Evolutionary conservation across 2,797 vertebrate species (phyloP).

Genomic region (Myripristis murdjan): DNA sequence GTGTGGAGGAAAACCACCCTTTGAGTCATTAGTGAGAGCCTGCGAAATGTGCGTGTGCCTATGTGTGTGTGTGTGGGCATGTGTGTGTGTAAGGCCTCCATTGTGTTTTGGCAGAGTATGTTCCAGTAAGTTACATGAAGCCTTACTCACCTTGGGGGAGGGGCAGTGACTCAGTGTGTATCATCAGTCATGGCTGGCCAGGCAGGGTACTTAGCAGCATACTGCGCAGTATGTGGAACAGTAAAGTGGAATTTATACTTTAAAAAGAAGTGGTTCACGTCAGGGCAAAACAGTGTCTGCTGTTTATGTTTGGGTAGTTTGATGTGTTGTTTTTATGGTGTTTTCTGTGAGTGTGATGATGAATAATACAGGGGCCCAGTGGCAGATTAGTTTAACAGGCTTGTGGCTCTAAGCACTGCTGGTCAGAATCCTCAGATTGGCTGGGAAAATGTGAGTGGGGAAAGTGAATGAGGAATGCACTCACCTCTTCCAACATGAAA

Average conservation of each 20-base stretch:
- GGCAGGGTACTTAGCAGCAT: slow-evolving; percentile 70
- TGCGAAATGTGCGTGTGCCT: slow-evolving; percentile 54
- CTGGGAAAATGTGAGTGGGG: too few species aligned
- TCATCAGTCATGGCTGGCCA: slow-evolving; percentile 85
- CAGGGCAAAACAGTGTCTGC: background rate
- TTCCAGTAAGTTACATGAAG: slow-evolving; percentile 89
- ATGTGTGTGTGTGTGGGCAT: slow-evolving; percentile 35
- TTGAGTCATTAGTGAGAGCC: slow-evolving; percentile 73
- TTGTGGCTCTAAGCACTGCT: background rate
- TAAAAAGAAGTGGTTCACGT: slow-evolving; percentile 60
- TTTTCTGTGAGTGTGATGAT: background rate
- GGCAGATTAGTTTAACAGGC: too few species aligned
- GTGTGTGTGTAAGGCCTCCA: slow-evolving; percentile 58
- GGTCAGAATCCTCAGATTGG: too few species aligned
- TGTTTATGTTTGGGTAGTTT: slow-evolving; percentile 1
- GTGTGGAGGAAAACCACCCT: slow-evolving; percentile 54
- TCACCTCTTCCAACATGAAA: too few species aligned
- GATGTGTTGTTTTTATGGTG: background rate
- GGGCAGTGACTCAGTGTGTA: slow-evolving; percentile 88
- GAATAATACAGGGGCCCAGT: background rate
- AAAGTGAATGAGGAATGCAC: too few species aligned
- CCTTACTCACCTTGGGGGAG: slow-evolving; percentile 85
- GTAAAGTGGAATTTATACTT: slow-evolving; percentile 30
- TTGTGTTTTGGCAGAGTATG: slow-evolving; percentile 73
- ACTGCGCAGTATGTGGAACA: slow-evolving; percentile 49